Base-by-base conservation (phyloP, 1,140 invertebrate genomes). In the Drosophila setifemur region DNA sequence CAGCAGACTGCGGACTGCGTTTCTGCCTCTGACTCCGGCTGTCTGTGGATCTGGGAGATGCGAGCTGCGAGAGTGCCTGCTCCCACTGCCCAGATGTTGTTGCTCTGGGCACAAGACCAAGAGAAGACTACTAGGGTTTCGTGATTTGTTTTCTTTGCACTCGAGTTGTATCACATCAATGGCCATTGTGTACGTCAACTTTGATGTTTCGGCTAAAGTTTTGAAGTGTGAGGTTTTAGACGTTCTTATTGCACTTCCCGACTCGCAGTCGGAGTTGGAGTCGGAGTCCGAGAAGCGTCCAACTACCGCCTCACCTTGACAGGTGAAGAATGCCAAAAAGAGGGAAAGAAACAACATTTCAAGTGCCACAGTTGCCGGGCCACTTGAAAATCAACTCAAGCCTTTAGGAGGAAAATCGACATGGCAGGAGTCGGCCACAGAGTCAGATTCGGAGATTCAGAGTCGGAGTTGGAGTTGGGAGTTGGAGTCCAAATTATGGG, bases 101-200 rank as follows among this genome's bases (percentile, higher is more conserved):
- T 28, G 40, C 9, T 12, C 28, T 6, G 28, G 64, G 60, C 63
- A 52, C 58, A 67, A 68, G 64, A 39, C 63, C 47, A 45, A 54
- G 53, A 54, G 53, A 52, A 49, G 49, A 53, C 52, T 52, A 53
- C 74, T 75, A 71, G 31, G 81, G 82, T 76, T 81, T 81, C 76
- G 82, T 81, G 82, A 86, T 86, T 81, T 86, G 81, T 86, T 86
- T 86, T 86, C 82, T 87, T 86, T 86, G 82, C 81, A 86, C 81
- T 86, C 78, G 75, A 86, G 68, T 85, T 86, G 81, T 86, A 86
- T 86, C 81, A 86, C 81, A 86, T 86, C 81, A 86, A 86, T 86
- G 81, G 81, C 81, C 81, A 86, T 86, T 86, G 81, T 86, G 81
- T 81, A 86, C 82, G 81, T 86, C 81, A 86, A 86, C 81, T 86